Conservation (phyloP, 2,113 vertebrate species). For the Xyliphius kryptos region DNA sequence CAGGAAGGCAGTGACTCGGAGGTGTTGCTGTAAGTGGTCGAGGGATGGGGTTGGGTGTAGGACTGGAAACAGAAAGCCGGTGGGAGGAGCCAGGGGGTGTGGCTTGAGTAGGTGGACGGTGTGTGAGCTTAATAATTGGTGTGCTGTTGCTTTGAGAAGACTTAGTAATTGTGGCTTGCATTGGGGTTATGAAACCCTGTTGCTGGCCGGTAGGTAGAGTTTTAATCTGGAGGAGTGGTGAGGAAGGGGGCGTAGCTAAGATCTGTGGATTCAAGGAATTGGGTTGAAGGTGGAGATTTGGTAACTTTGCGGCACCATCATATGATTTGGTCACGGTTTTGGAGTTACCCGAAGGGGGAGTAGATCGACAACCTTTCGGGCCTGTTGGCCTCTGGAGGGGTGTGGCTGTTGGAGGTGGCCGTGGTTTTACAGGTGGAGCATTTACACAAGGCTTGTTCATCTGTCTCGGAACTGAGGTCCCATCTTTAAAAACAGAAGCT, state of each 20-base stretch:
- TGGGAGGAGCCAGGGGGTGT: not conserved
- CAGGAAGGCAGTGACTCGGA: not conserved
- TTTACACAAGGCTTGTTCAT: slow-evolving; percentile 46
- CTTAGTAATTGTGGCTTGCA: slow-evolving; percentile 72
- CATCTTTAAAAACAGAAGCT: slow-evolving; percentile 46
- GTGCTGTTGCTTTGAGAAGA: slow-evolving; percentile 66
- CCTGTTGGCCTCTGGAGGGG: slow-evolving; percentile 61
- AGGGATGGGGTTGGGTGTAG: not conserved
- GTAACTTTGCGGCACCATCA: slow-evolving; percentile 57
- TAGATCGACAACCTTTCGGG: slow-evolving; percentile 18
- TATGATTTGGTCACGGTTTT: slow-evolving; percentile 31
- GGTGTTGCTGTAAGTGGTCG: not conserved
- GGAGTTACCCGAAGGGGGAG: slow-evolving; percentile 42
- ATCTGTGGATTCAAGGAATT: too few species aligned
- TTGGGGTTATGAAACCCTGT: slow-evolving; percentile 69
- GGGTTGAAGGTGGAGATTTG: slow-evolving; percentile 37
- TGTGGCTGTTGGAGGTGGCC: slow-evolving; percentile 62
- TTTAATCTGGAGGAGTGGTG: slow-evolving; percentile 36
- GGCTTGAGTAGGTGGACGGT: slow-evolving; percentile 50
- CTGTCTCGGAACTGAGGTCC: slow-evolving; percentile 23
- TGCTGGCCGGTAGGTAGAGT: slow-evolving; percentile 46
- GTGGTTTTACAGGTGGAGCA: slow-evolving; percentile 54
- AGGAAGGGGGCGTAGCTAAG: slow-evolving; percentile 47
- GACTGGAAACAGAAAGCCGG: not conserved
- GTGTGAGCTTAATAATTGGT: slow-evolving; percentile 66